phyloP scores from a whole-genome alignment of 2,113 vertebrate genomes.

The Tinamus guttatus region DNA sequence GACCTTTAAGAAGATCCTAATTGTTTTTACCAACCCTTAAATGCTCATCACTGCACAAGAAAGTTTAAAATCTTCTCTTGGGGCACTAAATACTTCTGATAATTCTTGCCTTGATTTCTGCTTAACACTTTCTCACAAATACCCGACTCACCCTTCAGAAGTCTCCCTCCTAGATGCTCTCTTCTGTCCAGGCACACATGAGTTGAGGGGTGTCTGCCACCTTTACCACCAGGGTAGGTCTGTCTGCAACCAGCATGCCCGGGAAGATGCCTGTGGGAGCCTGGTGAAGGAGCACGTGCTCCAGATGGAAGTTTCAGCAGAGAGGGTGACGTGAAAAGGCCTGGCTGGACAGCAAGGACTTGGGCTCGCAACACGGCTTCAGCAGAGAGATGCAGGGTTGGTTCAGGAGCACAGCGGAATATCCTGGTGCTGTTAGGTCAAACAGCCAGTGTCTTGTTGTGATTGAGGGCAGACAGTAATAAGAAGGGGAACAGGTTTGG shows the following conservation, averaged over 20 bases:
- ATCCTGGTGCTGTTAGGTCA: neutral
- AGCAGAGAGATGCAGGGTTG: neutral
- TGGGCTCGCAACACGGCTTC: neutral
- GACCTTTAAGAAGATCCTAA: neutral
- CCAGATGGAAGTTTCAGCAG: neutral
- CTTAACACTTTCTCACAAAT: neutral
- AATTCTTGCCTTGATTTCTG: neutral
- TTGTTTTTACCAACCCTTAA: neutral
- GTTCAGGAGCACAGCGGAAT: neutral
- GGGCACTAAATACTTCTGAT: neutral
- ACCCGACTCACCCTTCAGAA: neutral
- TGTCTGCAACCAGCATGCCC: neutral
- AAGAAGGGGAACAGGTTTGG: neutral
- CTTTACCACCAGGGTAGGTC: neutral
- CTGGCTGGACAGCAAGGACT: neutral
- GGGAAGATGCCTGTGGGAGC: neutral
- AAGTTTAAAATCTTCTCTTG: neutral
- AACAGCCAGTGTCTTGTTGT: neutral
- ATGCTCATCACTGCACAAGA: neutral
- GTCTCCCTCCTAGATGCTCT: neutral
- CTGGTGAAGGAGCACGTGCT: neutral
- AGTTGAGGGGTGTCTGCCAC: neutral
- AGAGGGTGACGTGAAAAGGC: neutral
- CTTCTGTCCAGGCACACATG: rapidly evolving
- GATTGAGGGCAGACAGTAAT: neutral